Evolutionary conservation across 2,888 invertebrate genomes (phyloP).

Genomic region (Laspeyria flexula): DNA sequence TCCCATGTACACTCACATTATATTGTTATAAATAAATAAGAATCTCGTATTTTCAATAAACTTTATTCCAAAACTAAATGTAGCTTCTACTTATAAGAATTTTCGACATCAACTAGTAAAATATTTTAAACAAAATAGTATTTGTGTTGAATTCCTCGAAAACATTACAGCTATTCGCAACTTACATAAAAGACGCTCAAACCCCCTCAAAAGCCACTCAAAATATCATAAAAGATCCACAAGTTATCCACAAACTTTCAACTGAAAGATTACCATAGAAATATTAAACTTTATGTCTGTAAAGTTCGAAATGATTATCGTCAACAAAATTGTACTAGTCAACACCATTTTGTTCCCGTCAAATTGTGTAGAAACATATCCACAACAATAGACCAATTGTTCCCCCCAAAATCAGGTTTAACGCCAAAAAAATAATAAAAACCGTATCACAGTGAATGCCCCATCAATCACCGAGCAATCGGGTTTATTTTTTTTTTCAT

Average conservation of each 20-base stretch:
- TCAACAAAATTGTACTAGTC: slow-evolving; percentile 18
- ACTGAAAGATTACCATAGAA: slow-evolving; percentile 16
- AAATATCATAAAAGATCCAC: slow-evolving; percentile 21
- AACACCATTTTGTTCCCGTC: neutral
- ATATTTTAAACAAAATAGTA: too few relatives aligned
- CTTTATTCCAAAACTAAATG: too few relatives aligned
- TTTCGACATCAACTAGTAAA: too few relatives aligned
- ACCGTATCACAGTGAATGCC: slow-evolving; percentile 27
- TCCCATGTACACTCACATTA: too few relatives aligned
- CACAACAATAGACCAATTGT: slow-evolving; percentile 36
- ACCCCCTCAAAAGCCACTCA: slow-evolving; percentile 18
- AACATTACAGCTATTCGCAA: slow-evolving; percentile 24
- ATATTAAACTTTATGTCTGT: slow-evolving; percentile 2
- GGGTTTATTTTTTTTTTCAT: slow-evolving; percentile 29
- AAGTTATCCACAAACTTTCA: slow-evolving; percentile 8
- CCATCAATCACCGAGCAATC: slow-evolving; percentile 42
- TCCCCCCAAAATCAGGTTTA: slow-evolving; percentile 29
- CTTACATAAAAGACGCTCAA: slow-evolving; percentile 16
- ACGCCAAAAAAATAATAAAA: slow-evolving; percentile 33
- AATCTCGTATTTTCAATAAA: too few relatives aligned
- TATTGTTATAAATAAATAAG: too few relatives aligned
- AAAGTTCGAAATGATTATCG: slow-evolving; percentile 17
- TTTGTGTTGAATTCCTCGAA: slow-evolving; percentile 4
- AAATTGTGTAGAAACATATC: slow-evolving; percentile 33
- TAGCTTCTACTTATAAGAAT: too few relatives aligned